Conservation (phyloP, 35 echinoderm and acorn worm species). For the Strongylocentrotus purpuratus region DNA sequence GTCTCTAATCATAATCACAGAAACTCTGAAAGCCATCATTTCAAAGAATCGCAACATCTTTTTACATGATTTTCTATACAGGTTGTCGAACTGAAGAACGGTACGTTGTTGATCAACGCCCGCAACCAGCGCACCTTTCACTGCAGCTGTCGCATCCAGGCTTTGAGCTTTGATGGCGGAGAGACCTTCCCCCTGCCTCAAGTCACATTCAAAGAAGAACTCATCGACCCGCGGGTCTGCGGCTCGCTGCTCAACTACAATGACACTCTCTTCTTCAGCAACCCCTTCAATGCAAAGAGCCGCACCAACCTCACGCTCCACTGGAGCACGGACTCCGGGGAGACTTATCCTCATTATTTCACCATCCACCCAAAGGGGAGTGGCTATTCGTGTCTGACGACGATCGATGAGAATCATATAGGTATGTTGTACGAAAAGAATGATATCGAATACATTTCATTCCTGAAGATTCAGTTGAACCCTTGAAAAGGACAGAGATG, state of each 20-base stretch:
- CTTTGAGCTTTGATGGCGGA: slow-evolving; percentile 76
- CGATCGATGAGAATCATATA: slow-evolving; percentile 82
- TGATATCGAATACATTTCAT: slow-evolving; percentile 62
- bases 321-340: slow-evolving; percentile 80
- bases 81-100: slow-evolving; percentile 88
- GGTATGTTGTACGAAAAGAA: slow-evolving; percentile 82
- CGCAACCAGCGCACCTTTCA: slow-evolving; percentile 72
- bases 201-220: slow-evolving; percentile 56
- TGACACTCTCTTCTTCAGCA: slow-evolving; percentile 65
- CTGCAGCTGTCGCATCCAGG: slow-evolving; percentile 75
- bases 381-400: slow-evolving; percentile 81
- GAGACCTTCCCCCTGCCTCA: slow-evolving; percentile 67
- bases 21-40: background rate
- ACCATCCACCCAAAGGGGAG: slow-evolving; percentile 57
- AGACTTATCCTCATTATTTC: slow-evolving; percentile 61
- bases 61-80: slow-evolving; percentile 20
- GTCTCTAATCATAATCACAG: background rate
- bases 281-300: slow-evolving; percentile 46
- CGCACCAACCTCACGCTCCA: slow-evolving; percentile 80
- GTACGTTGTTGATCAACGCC: slow-evolving; percentile 67
- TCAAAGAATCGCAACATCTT: background rate
- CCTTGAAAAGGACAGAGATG: background rate
- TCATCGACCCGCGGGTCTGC: slow-evolving; percentile 75
- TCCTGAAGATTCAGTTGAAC: slow-evolving; percentile 76
- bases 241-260: slow-evolving; percentile 67